Base-by-base conservation (phyloP, 2,113 vertebrate genomes). In the Oreochromis niloticus region DNA sequence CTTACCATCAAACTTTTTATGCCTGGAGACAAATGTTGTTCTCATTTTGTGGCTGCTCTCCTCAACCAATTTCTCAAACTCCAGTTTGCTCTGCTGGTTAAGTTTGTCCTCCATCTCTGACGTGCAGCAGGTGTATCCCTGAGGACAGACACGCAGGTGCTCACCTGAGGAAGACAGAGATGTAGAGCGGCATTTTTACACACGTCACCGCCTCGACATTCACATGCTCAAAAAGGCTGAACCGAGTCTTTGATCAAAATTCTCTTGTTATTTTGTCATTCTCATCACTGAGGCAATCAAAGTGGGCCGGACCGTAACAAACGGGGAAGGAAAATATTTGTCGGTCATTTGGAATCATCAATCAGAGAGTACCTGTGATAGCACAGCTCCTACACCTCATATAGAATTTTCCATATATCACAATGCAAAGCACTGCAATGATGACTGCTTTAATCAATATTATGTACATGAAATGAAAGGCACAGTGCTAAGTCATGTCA, bases 1-100 rank as follows among this genome's bases (percentile, higher is more conserved):
- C 98, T 96, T 96, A 99, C 99, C 98, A 0, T 99, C 98, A 96
- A 99, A 99, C 94, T 98, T 99, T 96, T 98, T 98, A 93, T 99
- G 98, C 78, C 97, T 97, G n/a, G 97, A 97, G 90, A 98, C 95
- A 66, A 99, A 98, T 2, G 97, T 98, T 11, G 97, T 97, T 41
- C 98, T 97, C 54, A 99, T 97, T 32, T 97, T 96, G 82, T 96
- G 96, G 92, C 99, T 99, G 10, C 96, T 97, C 87, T 98, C 97
- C 30, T 99, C 98, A 27, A 99, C 98, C 6, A 98, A 87, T 90
- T 96, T 97, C 95, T 99, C 98, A 90, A 99, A 98, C 92, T 99
- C 98, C 89, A 97, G 87, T 91, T 99, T 99, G 95, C 98, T 98
- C 93, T 99, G 98, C 63, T 98, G 98, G 86, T 97, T 97, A 91